Evolutionary conservation across 1,140 invertebrate species (phyloP).

Genomic region (Condylostylus longicornis): DNA sequence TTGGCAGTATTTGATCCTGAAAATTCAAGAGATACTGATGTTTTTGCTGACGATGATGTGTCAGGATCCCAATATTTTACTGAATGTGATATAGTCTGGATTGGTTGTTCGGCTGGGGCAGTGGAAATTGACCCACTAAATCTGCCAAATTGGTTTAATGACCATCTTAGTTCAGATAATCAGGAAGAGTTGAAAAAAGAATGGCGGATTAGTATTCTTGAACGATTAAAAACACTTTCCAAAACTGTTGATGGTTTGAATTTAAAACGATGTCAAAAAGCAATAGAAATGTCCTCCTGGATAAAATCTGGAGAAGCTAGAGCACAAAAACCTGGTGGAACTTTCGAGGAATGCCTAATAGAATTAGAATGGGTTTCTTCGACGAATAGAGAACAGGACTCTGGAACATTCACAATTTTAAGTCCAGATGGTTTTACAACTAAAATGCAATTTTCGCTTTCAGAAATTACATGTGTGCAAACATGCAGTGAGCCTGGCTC

Average conservation of each 20-base stretch:
- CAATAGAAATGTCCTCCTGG: slow-evolving; percentile 70
- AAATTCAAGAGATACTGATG: slow-evolving; percentile 47
- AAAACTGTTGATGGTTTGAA: slow-evolving; percentile 32
- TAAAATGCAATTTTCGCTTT: slow-evolving; percentile 39
- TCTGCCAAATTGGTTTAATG: slow-evolving; percentile 57
- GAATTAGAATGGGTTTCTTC: slow-evolving; percentile 62
- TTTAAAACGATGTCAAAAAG: slow-evolving; percentile 48
- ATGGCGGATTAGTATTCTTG: slow-evolving; percentile 59
- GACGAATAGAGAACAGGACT: slow-evolving; percentile 36
- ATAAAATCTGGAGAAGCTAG: slow-evolving; percentile 62
- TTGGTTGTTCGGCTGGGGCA: slow-evolving; percentile 62
- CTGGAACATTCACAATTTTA: slow-evolving; percentile 59
- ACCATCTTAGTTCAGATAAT: slow-evolving; percentile 31
- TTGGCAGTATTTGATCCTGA: slow-evolving; percentile 61
- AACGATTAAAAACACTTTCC: slow-evolving; percentile 45
- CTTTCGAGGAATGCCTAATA: slow-evolving; percentile 57
- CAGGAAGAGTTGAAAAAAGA: slow-evolving; percentile 50
- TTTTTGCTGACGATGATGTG: slow-evolving; percentile 59
- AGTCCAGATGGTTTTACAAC: slow-evolving; percentile 56
- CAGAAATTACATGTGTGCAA: slow-evolving; percentile 56
- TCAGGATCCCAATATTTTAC: slow-evolving; percentile 46
- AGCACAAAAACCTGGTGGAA: slow-evolving; percentile 41
- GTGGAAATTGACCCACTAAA: slow-evolving; percentile 50
- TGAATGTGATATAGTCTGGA: slow-evolving; percentile 61
- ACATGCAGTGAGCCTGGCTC: slow-evolving; percentile 60